Conservation (phyloP, 2,113 vertebrate species). For the Telmatochromis sp. region DNA sequence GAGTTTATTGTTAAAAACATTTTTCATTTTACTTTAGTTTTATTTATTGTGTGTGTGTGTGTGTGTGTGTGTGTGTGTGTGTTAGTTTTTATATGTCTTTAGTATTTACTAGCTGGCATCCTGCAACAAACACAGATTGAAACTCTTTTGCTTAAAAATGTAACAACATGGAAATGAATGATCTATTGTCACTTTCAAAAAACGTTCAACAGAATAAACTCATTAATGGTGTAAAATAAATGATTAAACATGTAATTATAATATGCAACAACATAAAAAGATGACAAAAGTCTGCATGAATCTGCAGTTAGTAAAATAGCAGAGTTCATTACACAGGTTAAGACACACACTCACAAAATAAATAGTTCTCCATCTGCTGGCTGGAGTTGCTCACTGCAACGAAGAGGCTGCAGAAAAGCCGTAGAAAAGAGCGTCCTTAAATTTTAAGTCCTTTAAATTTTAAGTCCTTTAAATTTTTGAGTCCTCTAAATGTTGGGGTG, state of each 20-base stretch:
- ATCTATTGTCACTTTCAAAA: fast-evolving
- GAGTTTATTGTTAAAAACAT: not conserved
- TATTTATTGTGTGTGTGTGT: not conserved
- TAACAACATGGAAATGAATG: not conserved
- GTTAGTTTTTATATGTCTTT: not conserved
- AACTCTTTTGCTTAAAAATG: not conserved
- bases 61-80: not conserved
- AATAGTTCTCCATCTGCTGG: not conserved
- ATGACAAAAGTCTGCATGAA: not conserved
- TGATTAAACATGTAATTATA: not conserved
- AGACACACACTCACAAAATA: not conserved
- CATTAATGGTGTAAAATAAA: not conserved
- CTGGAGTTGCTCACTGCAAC: not conserved
- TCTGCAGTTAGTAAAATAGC: not conserved
- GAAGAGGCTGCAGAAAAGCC: not conserved
- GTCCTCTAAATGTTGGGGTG: not conserved
- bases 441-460: not conserved
- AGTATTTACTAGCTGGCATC: not conserved
- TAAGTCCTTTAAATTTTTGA: not conserved
- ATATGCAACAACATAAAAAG: not conserved
- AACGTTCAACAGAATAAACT: not conserved
- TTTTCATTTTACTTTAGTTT: not conserved
- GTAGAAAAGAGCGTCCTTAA: not conserved
- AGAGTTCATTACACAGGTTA: not conserved
- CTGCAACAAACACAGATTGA: fast-evolving